These are phyloP conservation scores for Apeltes quadracus DNA, from an alignment of 2,113 vertebrate species.

Conservation along the genomic window DNA sequence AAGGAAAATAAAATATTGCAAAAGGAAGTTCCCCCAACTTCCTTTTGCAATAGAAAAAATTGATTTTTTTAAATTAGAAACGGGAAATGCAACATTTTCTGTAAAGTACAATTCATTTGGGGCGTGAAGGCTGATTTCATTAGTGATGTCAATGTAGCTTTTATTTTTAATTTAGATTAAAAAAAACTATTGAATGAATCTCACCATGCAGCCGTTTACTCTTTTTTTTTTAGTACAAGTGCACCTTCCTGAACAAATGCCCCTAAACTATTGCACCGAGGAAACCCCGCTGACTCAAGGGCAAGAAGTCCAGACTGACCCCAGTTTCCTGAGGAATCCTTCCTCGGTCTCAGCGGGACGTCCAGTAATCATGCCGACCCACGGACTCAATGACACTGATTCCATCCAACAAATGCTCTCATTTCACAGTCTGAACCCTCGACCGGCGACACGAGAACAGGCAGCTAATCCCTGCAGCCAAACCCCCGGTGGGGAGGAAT, in stretches of 20 bases:
- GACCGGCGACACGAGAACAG: slow-evolving; percentile 31
- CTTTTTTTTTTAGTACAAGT: no score
- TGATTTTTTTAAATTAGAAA: no score
- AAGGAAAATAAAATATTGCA: background rate
- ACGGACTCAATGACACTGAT: slow-evolving; percentile 52
- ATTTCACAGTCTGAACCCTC: slow-evolving; percentile 36
- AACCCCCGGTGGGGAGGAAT: slow-evolving; percentile 60
- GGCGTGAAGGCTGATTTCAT: background rate
- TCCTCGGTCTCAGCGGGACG: slow-evolving; percentile 31
- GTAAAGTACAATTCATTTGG: no score
- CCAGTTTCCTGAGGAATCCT: slow-evolving; percentile 15
- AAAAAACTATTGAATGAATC: no score
- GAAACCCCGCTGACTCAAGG: slow-evolving; percentile 1
- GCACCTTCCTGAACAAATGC: background rate
- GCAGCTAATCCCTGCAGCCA: slow-evolving; percentile 42
- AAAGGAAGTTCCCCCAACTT: no score
- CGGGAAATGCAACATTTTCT: no score
- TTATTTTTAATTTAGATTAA: background rate
- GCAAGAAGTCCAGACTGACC: slow-evolving; percentile 24
- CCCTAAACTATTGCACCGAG: background rate
- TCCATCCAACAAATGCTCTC: slow-evolving; percentile 56
- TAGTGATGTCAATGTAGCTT: background rate
- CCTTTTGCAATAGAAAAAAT: no score
- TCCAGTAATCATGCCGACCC: slow-evolving; percentile 31
- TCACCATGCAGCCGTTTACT: no score